Percentiles rank a stretch among this genome's conserved stretches.
phyloP scores from a whole-genome alignment of 2,797 vertebrate species.

The Okamejei kenojei region DNA sequence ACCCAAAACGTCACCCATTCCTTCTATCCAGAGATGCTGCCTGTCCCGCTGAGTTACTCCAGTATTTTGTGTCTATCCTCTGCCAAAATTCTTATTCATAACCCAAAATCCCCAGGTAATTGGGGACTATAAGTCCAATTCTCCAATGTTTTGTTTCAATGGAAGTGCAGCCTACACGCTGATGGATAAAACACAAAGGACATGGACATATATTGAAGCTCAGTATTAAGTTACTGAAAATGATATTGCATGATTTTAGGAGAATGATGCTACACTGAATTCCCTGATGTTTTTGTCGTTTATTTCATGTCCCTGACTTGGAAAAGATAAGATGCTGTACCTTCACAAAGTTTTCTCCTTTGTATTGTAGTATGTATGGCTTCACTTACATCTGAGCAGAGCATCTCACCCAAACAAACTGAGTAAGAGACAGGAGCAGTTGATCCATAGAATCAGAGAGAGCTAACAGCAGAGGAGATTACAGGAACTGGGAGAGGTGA shows the following conservation, averaged over 20 bases:
- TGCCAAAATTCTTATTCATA: too few species aligned
- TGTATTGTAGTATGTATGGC: not conserved
- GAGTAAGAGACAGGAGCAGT: too few species aligned
- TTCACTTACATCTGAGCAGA: not conserved
- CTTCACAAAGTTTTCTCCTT: not conserved
- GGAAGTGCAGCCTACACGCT: not conserved
- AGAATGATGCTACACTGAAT: not conserved
- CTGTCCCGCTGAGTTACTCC: too few species aligned
- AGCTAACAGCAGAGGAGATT: too few species aligned
- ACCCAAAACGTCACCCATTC: too few species aligned
- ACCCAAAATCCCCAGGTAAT: too few species aligned
- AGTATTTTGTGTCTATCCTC: too few species aligned
- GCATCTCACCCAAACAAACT: too few species aligned
- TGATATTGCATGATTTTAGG: not conserved
- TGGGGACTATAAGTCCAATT: not conserved
- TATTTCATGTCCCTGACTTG: not conserved
- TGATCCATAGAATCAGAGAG: too few species aligned
- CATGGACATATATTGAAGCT: not conserved
- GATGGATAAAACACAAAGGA: conserved; percentile 1
- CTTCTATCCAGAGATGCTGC: too few species aligned
- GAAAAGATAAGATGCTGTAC: not conserved
- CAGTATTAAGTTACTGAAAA: not conserved
- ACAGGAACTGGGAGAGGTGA: too few species aligned
- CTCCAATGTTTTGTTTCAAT: not conserved
- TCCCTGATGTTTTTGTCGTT: not conserved